Conservation (phyloP, 2,113 vertebrate species). For the Equus przewalskii region DNA sequence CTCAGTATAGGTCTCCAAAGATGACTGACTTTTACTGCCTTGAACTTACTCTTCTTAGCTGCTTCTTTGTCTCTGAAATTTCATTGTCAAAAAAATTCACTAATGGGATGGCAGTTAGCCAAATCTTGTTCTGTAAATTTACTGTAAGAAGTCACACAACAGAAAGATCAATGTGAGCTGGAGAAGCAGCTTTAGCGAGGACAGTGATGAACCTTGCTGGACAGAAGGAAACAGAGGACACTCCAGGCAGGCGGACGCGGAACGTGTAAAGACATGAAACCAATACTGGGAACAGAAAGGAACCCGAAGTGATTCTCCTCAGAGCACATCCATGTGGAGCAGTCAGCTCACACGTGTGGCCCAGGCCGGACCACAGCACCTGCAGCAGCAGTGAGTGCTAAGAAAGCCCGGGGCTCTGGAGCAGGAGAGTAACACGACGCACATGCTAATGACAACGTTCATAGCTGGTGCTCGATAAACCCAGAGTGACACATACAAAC, state of each 20-base stretch:
- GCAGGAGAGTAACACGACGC: neutral
- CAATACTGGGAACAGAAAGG: neutral
- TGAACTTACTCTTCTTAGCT: neutral
- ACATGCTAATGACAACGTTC: neutral
- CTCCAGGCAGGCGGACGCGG: neutral
- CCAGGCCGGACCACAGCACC: neutral
- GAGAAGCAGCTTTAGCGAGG: neutral
- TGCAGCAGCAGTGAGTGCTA: neutral
- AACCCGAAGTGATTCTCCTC: too few species aligned
- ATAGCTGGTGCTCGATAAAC: neutral
- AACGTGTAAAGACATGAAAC: neutral
- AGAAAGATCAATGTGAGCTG: neutral
- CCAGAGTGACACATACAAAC: neutral
- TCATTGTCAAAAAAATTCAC: neutral
- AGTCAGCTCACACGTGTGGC: fast-evolving
- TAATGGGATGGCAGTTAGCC: neutral
- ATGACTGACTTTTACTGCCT: neutral
- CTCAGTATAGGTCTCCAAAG: neutral
- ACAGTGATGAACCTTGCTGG: neutral
- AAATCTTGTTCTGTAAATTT: neutral
- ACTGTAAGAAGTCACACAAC: neutral
- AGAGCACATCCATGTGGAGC: neutral
- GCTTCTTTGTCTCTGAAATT: neutral
- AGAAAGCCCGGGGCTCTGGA: neutral
- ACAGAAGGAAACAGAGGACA: neutral